Percentiles rank a stretch among this genome's conserved stretches.
Conservation (phyloP, 2,113 vertebrate genomes). For the Corapipo altera region DNA sequence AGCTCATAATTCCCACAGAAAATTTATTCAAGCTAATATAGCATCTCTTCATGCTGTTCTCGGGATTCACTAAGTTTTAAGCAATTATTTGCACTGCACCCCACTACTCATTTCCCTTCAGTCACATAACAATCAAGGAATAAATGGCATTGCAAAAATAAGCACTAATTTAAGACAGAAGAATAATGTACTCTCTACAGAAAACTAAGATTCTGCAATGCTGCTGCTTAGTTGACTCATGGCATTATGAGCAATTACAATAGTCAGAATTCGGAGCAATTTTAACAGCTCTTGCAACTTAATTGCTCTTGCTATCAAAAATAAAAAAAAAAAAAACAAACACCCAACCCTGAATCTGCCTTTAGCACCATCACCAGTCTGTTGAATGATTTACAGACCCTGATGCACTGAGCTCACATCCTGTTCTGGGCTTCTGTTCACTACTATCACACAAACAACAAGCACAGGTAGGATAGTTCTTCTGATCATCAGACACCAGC, state of each 20-base stretch:
- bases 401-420: not conserved
- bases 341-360: not conserved
- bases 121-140: conserved; percentile 39
- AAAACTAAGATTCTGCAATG: conserved; percentile 34
- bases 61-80: conserved; percentile 7
- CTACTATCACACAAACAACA: not conserved
- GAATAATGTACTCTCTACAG: not conserved
- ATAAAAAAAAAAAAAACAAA: not conserved
- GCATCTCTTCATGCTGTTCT: not conserved
- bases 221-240: not conserved
- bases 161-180: conserved; percentile 31
- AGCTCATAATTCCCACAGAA: not conserved
- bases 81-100: conserved; percentile 7
- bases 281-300: conserved; percentile 7
- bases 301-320: not conserved
- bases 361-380: not conserved
- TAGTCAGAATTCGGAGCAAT: not conserved
- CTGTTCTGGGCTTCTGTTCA: not conserved
- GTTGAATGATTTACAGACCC: not conserved
- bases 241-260: conserved; percentile 19
- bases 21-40: not conserved
- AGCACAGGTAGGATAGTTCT: not conserved
- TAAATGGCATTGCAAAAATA: conserved; percentile 39
- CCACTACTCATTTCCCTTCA: not conserved
- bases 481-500: not conserved